These are phyloP conservation scores for Calyptomena viridis DNA, from an alignment of 2,113 vertebrate genomes.

Conservation along the genomic window DNA sequence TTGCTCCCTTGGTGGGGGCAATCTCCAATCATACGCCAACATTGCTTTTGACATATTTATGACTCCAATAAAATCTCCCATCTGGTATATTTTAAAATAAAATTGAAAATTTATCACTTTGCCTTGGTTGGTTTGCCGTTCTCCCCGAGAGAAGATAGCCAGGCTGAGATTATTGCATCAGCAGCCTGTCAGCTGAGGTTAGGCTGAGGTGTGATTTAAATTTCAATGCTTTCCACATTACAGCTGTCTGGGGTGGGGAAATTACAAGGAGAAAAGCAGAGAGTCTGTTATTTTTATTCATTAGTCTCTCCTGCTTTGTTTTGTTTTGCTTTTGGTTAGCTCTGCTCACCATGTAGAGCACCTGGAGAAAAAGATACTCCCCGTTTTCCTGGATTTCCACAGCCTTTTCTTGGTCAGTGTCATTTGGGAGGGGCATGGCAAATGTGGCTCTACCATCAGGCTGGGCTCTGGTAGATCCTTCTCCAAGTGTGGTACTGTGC, in stretches of 20 bases:
- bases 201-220: slow-evolving; percentile 73
- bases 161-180: slow-evolving; percentile 65
- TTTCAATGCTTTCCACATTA: slow-evolving; percentile 72
- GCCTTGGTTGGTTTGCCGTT: slow-evolving; percentile 66
- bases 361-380: not conserved
- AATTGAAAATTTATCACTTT: slow-evolving; percentile 82
- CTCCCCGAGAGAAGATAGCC: slow-evolving; percentile 72
- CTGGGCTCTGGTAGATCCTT: not conserved
- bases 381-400: not conserved
- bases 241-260: slow-evolving; percentile 63
- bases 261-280: slow-evolving; percentile 38
- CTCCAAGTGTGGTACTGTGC: not conserved
- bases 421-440: not conserved
- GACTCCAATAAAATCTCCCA: slow-evolving; percentile 81
- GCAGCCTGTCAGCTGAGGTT: slow-evolving; percentile 64
- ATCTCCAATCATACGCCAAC: slow-evolving; percentile 69
- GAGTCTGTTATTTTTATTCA: slow-evolving; percentile 47
- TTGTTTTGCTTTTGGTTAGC: slow-evolving; percentile 3
- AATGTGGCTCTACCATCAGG: not conserved
- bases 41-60: slow-evolving; percentile 82
- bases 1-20: slow-evolving; percentile 60
- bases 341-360: not conserved
- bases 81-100: slow-evolving; percentile 84
- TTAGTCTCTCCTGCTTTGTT: slow-evolving; percentile 28
- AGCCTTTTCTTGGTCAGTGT: not conserved